Evolutionary conservation across 2,888 invertebrate species (phyloP).

Genomic region (Drosophila phalerata): DNA sequence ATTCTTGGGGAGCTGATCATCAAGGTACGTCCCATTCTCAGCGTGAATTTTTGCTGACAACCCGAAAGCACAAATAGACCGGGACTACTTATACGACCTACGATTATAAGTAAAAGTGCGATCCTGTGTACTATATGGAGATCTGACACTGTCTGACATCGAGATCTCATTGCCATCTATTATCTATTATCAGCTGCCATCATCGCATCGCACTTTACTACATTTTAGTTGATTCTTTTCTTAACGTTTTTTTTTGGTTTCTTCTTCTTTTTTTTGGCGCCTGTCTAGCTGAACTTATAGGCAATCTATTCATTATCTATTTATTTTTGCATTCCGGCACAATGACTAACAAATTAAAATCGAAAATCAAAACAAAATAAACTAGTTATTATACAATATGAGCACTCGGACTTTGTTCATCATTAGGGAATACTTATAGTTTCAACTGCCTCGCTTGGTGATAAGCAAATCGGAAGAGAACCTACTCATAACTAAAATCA

Average conservation of each 20-base stretch:
- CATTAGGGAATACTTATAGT: slow-evolving; percentile 60
- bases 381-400: slow-evolving; percentile 52
- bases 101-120: slow-evolving; percentile 1
- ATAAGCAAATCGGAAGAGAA: slow-evolving; percentile 31
- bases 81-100: slow-evolving; percentile 10
- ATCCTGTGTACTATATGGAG: slow-evolving; percentile 13
- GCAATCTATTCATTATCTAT: slow-evolving; percentile 20
- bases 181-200: slow-evolving; percentile 49
- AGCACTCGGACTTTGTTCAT: slow-evolving; percentile 66
- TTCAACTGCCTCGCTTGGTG: slow-evolving; percentile 26
- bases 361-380: slow-evolving; percentile 52
- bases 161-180: slow-evolving; percentile 46
- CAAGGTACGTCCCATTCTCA: slow-evolving; percentile 31
- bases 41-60: slow-evolving; percentile 54
- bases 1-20: slow-evolving; percentile 5
- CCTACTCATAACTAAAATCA: slow-evolving; percentile 13
- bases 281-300: slow-evolving; percentile 69
- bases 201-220: slow-evolving; percentile 56
- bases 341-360: slow-evolving; percentile 71
- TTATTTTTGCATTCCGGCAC: slow-evolving; percentile 39
- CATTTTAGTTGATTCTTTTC: slow-evolving; percentile 20
- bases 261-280: slow-evolving; percentile 24
- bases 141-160: slow-evolving; percentile 66
- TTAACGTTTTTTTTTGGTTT: slow-evolving; percentile 5
- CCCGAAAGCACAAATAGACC: slow-evolving; percentile 1